Base-by-base conservation (phyloP, 2,888 invertebrate genomes). In the Caenorhabditis sp. region DNA sequence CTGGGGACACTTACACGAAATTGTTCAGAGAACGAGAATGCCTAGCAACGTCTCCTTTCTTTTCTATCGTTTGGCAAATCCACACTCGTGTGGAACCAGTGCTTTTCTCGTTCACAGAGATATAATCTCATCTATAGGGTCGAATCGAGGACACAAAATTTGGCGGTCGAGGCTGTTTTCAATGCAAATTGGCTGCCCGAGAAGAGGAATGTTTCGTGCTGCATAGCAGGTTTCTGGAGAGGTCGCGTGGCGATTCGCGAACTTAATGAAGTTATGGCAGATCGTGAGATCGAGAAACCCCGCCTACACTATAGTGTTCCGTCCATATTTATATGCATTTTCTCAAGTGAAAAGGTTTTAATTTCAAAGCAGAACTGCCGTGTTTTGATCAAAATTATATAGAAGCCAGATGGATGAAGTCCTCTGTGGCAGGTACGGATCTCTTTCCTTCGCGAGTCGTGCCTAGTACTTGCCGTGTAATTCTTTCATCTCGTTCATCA, bases 371-470 rank as follows among this genome's bases (percentile, higher is more conserved):
- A n/a, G n/a, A n/a, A n/a, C 35, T 9, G 11, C 48, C 32, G 52
- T 66, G 66, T 66, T 66, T 39, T 66, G 66, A 17, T 56, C 66
- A 22, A 66, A 66, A 66, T 66, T 66, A 50, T 48, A 56, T 22
- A 13, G 37, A 26, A n/a, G 48, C 22, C 27, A 17, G 22, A 20
- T 41, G 48, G 46, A 45, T 55, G 35, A 13, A 30, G 17, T 45
- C 24, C 41, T 27, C 24, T 50, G 68, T 58, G 58, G 35, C 68
- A 15, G 58, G 58, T 13, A 48, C 37, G 56, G 53, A 46, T 56
- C 35, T 48, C 24, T 48, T 48, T 6, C 48, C 15, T 48, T 48
- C 22, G 8, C 32, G 22, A 15, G 59, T 58, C 46, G 66, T 50
- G 27, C 68, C 68, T 48, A 41, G 68, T 43, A 68, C 68, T 68